Evolutionary conservation across 2,888 invertebrate species (phyloP).

Genomic region (Coelinius sp.): DNA sequence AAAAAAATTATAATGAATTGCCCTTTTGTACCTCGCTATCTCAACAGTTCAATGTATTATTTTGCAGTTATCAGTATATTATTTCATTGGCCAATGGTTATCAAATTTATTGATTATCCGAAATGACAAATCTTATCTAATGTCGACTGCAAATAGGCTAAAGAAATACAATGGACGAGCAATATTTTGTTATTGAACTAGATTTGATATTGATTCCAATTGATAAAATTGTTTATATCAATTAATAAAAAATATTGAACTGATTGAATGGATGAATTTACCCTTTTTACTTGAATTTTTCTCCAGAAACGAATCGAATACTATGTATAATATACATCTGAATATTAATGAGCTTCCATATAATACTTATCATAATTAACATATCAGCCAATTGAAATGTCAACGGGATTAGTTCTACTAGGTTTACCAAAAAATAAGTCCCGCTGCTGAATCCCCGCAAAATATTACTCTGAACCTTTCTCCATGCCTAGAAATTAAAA

Average conservation of each 20-base stretch:
- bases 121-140: neutral
- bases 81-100: neutral
- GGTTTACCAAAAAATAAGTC: neutral
- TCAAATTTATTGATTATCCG: neutral
- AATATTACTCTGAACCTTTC: neutral
- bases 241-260: neutral
- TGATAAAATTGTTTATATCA: neutral
- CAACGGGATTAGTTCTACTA: constrained; percentile 3
- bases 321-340: neutral
- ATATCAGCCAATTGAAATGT: neutral
- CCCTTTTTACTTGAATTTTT: neutral
- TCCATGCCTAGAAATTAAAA: neutral
- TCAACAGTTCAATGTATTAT: constrained; percentile 15
- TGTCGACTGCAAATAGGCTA: neutral
- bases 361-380: neutral
- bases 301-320: too few species aligned
- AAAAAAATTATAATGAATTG: neutral
- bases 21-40: neutral
- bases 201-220: constrained; percentile 6
- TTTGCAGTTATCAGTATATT: neutral
- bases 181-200: neutral
- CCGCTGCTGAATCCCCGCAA: neutral
- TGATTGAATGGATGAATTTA: neutral
- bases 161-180: neutral
- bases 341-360: neutral